phyloP scores from a whole-genome alignment of 2,797 vertebrate genomes.

The Notoglanidium macrostoma region DNA sequence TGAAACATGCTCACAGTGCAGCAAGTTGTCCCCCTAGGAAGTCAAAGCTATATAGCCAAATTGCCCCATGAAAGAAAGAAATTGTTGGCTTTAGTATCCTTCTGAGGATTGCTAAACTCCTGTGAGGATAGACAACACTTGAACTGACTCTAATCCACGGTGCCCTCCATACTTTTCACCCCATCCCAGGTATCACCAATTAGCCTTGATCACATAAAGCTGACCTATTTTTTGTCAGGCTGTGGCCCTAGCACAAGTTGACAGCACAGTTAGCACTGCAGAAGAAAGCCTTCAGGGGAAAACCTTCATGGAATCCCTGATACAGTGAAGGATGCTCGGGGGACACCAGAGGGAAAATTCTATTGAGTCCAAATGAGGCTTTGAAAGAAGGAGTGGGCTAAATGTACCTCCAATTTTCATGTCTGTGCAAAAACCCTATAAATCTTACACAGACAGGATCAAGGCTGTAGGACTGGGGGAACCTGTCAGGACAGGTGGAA shows the following conservation, averaged over 20 bases:
- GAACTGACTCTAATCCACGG: background rate
- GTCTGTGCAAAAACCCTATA: constrained; percentile 5
- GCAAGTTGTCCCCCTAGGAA: background rate
- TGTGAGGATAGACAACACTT: background rate
- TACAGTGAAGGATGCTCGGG: background rate
- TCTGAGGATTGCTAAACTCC: background rate
- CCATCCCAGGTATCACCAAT: background rate
- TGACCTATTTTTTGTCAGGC: background rate
- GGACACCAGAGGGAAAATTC: background rate
- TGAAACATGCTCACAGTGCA: background rate
- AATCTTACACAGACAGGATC: background rate
- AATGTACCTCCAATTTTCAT: background rate
- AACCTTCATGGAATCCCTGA: background rate
- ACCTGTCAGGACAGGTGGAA: constrained; percentile 2
- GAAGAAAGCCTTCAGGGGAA: background rate
- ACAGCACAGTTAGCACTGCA: background rate
- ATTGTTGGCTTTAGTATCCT: background rate
- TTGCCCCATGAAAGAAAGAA: background rate
- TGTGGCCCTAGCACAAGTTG: background rate
- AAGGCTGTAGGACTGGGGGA: background rate
- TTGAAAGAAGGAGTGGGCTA: background rate
- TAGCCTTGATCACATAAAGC: background rate
- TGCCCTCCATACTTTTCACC: background rate
- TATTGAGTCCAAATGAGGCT: background rate
- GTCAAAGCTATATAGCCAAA: background rate